Evolutionary conservation across 2,113 vertebrate species (phyloP).

Genomic region (Mustelus asterias): DNA sequence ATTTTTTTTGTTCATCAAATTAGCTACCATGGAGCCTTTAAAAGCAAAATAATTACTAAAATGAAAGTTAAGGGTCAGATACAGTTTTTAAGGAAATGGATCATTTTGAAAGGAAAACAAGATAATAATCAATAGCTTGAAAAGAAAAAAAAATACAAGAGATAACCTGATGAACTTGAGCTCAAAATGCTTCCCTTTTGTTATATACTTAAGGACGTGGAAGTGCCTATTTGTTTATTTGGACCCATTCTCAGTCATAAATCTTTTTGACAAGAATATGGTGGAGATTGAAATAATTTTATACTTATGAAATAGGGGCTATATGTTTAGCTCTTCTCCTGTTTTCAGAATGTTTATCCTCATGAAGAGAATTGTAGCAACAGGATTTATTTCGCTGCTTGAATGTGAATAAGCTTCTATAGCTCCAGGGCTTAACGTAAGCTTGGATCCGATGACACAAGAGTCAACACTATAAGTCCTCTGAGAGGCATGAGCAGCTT

Average conservation of each 20-base stretch:
- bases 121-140: background rate
- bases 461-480: conserved; percentile 66
- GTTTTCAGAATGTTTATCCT: conserved; percentile 51
- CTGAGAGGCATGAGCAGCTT: conserved; percentile 59
- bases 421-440: conserved; percentile 60
- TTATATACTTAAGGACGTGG: background rate
- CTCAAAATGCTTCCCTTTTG: conserved; percentile 16
- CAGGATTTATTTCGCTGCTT: conserved; percentile 56
- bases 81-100: conserved; percentile 12
- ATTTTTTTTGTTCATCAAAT: conserved; percentile 38
- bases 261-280: conserved; percentile 49
- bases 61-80: conserved; percentile 23
- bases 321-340: conserved; percentile 41
- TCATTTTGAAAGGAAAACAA: conserved; percentile 14
- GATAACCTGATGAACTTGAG: conserved; percentile 34
- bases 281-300: conserved; percentile 54
- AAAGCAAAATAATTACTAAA: conserved; percentile 25
- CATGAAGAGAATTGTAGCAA: conserved; percentile 54
- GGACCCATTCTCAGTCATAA: conserved; percentile 37
- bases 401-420: conserved; percentile 53
- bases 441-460: conserved; percentile 63
- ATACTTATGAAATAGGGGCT: conserved; percentile 40
- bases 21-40: background rate
- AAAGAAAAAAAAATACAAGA: background rate
- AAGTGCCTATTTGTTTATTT: conserved; percentile 40